These are phyloP conservation scores for Natator depressus DNA, from an alignment of 2,113 vertebrate species.

Conservation along the genomic window DNA sequence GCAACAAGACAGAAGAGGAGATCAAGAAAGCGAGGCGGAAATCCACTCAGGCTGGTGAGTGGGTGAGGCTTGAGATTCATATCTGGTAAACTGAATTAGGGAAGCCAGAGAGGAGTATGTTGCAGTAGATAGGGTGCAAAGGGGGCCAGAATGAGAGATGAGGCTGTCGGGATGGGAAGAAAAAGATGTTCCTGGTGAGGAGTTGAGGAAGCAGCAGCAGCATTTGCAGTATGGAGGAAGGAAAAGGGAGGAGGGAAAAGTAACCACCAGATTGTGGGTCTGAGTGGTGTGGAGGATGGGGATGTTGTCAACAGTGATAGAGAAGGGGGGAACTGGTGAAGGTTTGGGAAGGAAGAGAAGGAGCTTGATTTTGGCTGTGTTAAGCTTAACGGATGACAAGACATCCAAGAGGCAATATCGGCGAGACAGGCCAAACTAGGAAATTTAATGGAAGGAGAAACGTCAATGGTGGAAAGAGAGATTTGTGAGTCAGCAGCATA, in stretches of 20 bases:
- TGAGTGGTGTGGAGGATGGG: not conserved
- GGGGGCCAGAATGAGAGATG: rapidly evolving
- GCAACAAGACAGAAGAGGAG: constrained; percentile 96
- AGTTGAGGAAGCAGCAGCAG: not conserved
- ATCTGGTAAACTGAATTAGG: rapidly evolving
- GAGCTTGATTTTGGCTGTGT: not conserved
- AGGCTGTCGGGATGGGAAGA: not conserved
- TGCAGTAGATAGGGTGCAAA: rapidly evolving
- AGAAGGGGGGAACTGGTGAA: not conserved
- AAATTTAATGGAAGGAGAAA: not conserved
- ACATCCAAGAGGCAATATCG: not conserved
- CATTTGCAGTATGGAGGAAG: not conserved
- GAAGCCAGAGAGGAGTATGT: not conserved
- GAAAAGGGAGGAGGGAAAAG: not conserved
- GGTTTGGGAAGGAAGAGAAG: not conserved
- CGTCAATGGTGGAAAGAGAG: not conserved
- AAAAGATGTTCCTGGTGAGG: not conserved
- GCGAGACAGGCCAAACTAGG: not conserved
- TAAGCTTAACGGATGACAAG: not conserved
- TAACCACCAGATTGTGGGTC: not conserved
- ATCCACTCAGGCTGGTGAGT: constrained; percentile 97
- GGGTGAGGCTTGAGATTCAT: rapidly evolving
- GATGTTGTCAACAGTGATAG: not conserved
- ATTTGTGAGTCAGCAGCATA: not conserved
- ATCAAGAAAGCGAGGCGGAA: constrained; percentile 97